Evolutionary conservation across 2,888 invertebrate genomes (phyloP), one percentile per base, ranked within the genome.

Genomic region (Hipparchia sbordonii): DNA sequence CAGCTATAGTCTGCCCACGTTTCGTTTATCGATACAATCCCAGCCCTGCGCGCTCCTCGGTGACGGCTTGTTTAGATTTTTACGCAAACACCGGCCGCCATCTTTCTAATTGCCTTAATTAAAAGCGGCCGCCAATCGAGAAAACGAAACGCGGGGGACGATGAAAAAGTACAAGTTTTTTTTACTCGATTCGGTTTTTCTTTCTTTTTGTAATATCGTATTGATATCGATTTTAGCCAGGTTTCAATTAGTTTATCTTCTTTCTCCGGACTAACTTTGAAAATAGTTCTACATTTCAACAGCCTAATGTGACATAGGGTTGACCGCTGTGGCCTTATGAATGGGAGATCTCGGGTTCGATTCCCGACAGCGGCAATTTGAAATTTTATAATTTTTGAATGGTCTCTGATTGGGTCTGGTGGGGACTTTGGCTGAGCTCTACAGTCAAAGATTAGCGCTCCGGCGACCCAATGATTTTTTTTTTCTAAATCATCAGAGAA

Each of bases 21-120:
- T 5, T 39, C 4, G 13, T 8, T 57, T 74, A 79, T 12, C 71
- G 62, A 63, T 65, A 54, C 66, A 70, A 57, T 71, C 70, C 60
- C 84, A 77, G 78, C 82, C 74, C 83, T 81, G 79, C 59, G 51
- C 74, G 68, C 75, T 77, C 84, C 84, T 81, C 85, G 82, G 77
- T 85, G 81, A 66, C 81, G 80, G 84, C 84, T 89, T 92, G 92
- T 92, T 92, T 92, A 91, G 91, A 92, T 92, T 92, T 92, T 92
- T 92, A 85, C 88, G 91, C 91, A 92, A 92, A 92, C 92, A 91
- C 81, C 82, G 80, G 79, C 78, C 79, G 82, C 81, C 89, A 91
- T 91, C 89, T 89, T 90, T 90, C 89, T 92, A 92, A 92, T 92
- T 92, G 92, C 83, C 89, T 92, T 92, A 92, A 92, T 92, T 92